Evolutionary conservation across 92 coral and sea anemone species (phyloP).

Genomic region (Phenganax marumi): DNA sequence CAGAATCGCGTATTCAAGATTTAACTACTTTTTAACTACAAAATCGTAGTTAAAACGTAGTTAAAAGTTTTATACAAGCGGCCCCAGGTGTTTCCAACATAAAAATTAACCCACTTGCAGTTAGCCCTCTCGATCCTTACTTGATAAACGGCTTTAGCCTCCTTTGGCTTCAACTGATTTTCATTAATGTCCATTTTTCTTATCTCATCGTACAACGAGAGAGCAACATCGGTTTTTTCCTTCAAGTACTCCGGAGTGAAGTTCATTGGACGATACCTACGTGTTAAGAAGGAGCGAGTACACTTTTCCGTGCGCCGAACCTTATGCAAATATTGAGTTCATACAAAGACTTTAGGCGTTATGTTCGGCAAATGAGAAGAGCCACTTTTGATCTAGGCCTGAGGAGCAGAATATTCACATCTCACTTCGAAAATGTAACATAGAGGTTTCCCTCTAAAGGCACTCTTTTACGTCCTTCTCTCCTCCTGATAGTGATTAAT

Average conservation of each 20-base stretch:
- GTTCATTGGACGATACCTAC: slow-evolving; percentile 74
- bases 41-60: too few relatives aligned
- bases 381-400: too few relatives aligned
- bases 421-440: too few relatives aligned
- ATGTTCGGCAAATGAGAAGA: too few relatives aligned
- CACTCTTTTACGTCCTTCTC: too few relatives aligned
- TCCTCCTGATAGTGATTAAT: too few relatives aligned
- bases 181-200: slow-evolving; percentile 61
- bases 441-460: too few relatives aligned
- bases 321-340: background rate
- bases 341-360: too few relatives aligned
- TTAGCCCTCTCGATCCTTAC: slow-evolving; percentile 41
- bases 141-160: slow-evolving; percentile 79
- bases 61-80: too few relatives aligned
- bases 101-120: background rate
- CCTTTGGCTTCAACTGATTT: slow-evolving; percentile 70
- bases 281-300: background rate
- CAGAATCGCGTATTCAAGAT: background rate
- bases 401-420: too few relatives aligned
- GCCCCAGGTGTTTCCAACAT: background rate
- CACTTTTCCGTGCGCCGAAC: background rate
- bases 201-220: slow-evolving; percentile 54
- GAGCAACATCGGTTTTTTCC: slow-evolving; percentile 72
- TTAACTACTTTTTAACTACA: too few relatives aligned
- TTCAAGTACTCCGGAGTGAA: slow-evolving; percentile 69